Conservation (phyloP, 1,140 invertebrate species). For the Caenorhabditis elegans region WBcel235 BX284604.4:11722001-11722500, state of each 20-base stretch:
- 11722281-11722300: not conserved
- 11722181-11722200: not conserved
- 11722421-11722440: not conserved
- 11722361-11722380: too few species aligned
- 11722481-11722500: too few species aligned
- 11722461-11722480: too few species aligned
- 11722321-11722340: not conserved
- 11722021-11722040: not conserved
- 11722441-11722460: not conserved
- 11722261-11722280: not conserved
- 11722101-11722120: not conserved
- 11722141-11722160: not conserved
- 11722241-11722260: not conserved
- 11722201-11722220: not conserved
- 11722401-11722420: not conserved
- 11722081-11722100: not conserved
- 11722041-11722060: not conserved
- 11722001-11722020: not conserved
- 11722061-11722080: not conserved
- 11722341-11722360: not conserved
- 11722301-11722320: not conserved
- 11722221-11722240: not conserved
- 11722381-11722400: not conserved
- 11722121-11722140: constrained; percentile 8
- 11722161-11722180: not conserved